Evolutionary conservation across 2,797 vertebrate genomes (phyloP).

Genomic region (Pachyuromys duprasi): DNA sequence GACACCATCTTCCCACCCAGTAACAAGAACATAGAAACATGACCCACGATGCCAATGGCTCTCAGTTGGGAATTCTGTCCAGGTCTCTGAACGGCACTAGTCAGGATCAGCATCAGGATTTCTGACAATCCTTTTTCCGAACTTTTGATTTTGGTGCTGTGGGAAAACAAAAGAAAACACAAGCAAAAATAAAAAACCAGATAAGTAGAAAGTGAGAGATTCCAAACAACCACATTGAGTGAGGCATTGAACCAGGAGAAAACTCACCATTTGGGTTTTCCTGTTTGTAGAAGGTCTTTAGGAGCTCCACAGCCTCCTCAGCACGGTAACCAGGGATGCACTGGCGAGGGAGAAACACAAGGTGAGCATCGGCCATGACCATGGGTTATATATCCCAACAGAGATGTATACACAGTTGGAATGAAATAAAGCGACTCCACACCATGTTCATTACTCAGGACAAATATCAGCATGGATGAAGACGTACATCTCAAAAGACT

Average conservation of each 20-base stretch:
- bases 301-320: slow-evolving; percentile 94
- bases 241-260: neutral
- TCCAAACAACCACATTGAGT: neutral
- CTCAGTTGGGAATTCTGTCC: slow-evolving; percentile 40
- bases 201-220: slow-evolving; percentile 67
- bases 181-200: slow-evolving; percentile 2
- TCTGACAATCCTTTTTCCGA: slow-evolving; percentile 90
- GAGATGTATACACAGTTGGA: neutral
- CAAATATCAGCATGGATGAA: neutral
- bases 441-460: neutral
- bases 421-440: neutral
- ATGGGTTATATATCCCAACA: neutral
- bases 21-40: neutral
- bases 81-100: neutral
- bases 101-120: slow-evolving; percentile 62
- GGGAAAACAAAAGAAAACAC: slow-evolving; percentile 67
- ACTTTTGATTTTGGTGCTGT: slow-evolving; percentile 95
- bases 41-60: slow-evolving; percentile 21
- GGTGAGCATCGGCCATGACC: slow-evolving; percentile 61
- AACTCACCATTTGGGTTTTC: slow-evolving; percentile 97
- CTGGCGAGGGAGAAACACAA: slow-evolving; percentile 85
- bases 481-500: neutral
- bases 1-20: neutral
- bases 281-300: slow-evolving; percentile 97
- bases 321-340: slow-evolving; percentile 93